Percentiles rank a stretch among this genome's conserved stretches.
Evolutionary conservation across 2,888 invertebrate species (phyloP).

Genomic region (Brachypalpus laphriformis): DNA sequence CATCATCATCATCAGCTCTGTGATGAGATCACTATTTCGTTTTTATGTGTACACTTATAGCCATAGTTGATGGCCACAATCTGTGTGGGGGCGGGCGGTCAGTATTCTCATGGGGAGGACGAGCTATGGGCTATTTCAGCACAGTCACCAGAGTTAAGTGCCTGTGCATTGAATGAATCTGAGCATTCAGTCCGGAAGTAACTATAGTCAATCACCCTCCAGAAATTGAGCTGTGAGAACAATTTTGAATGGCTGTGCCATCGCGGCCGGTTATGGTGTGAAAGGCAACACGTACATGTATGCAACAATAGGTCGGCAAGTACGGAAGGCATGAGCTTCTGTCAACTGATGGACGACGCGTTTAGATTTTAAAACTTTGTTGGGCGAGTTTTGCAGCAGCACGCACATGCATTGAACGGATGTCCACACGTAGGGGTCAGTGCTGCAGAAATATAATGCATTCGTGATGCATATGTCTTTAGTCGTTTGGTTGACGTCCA

Average conservation of each 20-base stretch:
- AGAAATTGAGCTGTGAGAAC: constrained; percentile 58
- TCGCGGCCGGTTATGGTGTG: constrained; percentile 16
- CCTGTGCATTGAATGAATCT: constrained; percentile 30
- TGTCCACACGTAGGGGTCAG: too few species aligned
- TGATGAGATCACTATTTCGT: constrained; percentile 32
- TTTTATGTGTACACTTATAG: neutral
- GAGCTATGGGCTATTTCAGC: too few species aligned
- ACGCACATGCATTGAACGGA: constrained; percentile 34
- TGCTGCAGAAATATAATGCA: too few species aligned
- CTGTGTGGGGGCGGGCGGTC: neutral
- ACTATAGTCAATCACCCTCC: constrained; percentile 54
- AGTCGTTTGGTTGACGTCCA: too few species aligned
- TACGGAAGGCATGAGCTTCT: constrained; percentile 29
- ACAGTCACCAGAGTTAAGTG: constrained; percentile 46
- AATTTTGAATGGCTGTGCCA: constrained; percentile 22
- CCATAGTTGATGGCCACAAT: constrained; percentile 1
- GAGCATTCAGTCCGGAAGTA: constrained; percentile 59
- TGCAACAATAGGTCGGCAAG: constrained; percentile 4
- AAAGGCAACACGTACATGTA: constrained; percentile 5
- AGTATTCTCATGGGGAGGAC: constrained; percentile 21
- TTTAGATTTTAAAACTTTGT: constrained; percentile 11
- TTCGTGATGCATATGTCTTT: too few species aligned
- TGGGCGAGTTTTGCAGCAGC: constrained; percentile 7
- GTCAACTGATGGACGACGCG: constrained; percentile 15
- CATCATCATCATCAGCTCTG: neutral